Conservation (phyloP, 2,113 vertebrate species). For the Eonycteris spelaea region DNA sequence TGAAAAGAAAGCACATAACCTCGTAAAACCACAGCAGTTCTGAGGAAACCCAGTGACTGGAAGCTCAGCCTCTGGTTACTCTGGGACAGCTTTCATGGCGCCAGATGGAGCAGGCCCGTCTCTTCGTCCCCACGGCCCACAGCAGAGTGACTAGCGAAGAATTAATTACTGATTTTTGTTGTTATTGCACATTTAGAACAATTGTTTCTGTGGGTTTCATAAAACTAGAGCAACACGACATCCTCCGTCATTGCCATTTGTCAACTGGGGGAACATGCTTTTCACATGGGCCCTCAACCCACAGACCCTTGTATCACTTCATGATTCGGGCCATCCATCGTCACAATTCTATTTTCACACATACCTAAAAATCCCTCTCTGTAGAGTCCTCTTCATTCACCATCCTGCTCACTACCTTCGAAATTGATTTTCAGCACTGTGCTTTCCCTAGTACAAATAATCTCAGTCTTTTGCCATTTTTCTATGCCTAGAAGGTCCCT, state of each 20-base stretch:
- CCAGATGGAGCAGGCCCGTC: background rate
- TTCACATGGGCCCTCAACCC: background rate
- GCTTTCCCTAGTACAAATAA: background rate
- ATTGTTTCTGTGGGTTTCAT: background rate
- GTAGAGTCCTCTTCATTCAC: background rate
- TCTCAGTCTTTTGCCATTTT: background rate
- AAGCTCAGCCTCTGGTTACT: background rate
- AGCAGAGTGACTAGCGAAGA: background rate
- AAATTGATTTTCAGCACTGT: background rate
- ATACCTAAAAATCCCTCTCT: background rate
- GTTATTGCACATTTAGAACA: conserved; percentile 3
- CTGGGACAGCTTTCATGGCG: fast-evolving
- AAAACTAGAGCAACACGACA: background rate
- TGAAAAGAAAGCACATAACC: background rate
- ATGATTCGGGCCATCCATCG: fast-evolving
- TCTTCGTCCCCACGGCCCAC: background rate
- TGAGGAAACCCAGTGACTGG: background rate
- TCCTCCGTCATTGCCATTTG: background rate
- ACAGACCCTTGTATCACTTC: background rate
- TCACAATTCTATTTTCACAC: background rate
- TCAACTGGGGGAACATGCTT: background rate
- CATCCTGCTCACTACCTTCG: background rate
- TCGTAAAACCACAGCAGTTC: background rate
- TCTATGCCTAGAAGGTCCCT: background rate
- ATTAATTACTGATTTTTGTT: background rate